These are phyloP conservation scores for Tupaia chinensis DNA, from an alignment of 2,113 vertebrate species.

Conservation along the genomic window DNA sequence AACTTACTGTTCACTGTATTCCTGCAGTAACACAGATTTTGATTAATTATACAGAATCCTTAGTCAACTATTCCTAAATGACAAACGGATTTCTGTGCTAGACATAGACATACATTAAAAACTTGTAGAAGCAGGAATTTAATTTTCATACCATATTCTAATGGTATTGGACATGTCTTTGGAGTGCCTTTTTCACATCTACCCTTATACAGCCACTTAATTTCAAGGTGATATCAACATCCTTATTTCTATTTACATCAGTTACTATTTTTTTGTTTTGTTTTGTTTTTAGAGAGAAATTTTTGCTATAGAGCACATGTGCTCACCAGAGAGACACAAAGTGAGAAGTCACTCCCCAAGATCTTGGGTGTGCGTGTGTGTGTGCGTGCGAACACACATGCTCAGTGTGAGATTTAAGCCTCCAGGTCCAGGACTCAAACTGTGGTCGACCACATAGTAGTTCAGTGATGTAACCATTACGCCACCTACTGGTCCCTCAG, in stretches of 20 bases:
- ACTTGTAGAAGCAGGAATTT: not conserved
- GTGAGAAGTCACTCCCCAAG: too few relatives aligned
- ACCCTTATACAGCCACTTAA: not conserved
- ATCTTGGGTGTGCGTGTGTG: too few relatives aligned
- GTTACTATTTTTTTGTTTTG: not conserved
- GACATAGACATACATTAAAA: slow-evolving; percentile 16
- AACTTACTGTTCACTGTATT: not conserved
- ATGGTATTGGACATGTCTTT: not conserved
- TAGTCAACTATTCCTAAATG: slow-evolving; percentile 19
- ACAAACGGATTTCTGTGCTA: slow-evolving; percentile 5
- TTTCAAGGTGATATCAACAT: slow-evolving; percentile 25
- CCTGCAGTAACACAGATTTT: not conserved
- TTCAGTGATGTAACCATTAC: too few relatives aligned
- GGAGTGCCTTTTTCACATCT: not conserved
- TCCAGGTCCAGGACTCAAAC: too few relatives aligned
- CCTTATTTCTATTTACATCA: not conserved
- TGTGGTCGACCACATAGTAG: too few relatives aligned
- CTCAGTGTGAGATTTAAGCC: too few relatives aligned
- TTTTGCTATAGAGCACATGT: too few relatives aligned
- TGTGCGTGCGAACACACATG: too few relatives aligned
- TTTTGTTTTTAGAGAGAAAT: too few relatives aligned
- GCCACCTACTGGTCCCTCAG: too few relatives aligned
- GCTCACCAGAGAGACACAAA: too few relatives aligned
- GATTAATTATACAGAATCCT: not conserved
- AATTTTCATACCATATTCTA: not conserved